Evolutionary conservation across 2,797 vertebrate genomes (phyloP), one percentile per base, ranked within the genome.

Genomic region (Chromobotia macracanthus): DNA sequence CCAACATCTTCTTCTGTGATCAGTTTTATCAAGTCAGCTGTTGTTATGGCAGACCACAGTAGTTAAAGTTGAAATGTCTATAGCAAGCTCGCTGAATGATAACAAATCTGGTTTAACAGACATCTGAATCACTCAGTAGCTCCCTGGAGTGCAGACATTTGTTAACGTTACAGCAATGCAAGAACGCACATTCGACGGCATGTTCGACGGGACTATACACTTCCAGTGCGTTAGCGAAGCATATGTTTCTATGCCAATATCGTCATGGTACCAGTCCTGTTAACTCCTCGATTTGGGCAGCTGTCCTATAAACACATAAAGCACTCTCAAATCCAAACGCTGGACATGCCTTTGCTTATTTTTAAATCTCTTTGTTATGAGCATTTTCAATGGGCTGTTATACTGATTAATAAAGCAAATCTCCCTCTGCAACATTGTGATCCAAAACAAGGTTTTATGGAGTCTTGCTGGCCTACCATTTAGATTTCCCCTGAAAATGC

Each of bases 401-500:
- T 75, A 77, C 50, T 2, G 28, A 65, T 77, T 75, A 84, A 77
- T 82, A 75, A 76, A 82, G 16, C 60, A 80, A 53, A 82, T 80
- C 53, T 61, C 44, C 10, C 28, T 46, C 28, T 58, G 55, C 63
- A 28, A 58, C 48, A 44, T 13, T 70, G 35, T 16, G 66, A 55
- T 80, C 67, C 50, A 75, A 77, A 64, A 80, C 64, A 41, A 35
- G 0, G 67, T 60, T 78, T 83, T 74, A 67, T 16, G 69, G 60
- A 53, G 74, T 60, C 86, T 89, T 87, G 84, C 58, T 63, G 70
- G 38, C 56, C 61, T 38, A 81, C 84, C 88, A 81, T 79, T 68
- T 77, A 70, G 74, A 84, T 83, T 77, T 85, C 61, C 86, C 80
- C 77, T 87, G 88, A 84, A 90, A 91, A 72, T 60, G 77, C 41